phyloP scores from a whole-genome alignment of 2,113 vertebrate genomes.

The Lontra canadensis region DNA sequence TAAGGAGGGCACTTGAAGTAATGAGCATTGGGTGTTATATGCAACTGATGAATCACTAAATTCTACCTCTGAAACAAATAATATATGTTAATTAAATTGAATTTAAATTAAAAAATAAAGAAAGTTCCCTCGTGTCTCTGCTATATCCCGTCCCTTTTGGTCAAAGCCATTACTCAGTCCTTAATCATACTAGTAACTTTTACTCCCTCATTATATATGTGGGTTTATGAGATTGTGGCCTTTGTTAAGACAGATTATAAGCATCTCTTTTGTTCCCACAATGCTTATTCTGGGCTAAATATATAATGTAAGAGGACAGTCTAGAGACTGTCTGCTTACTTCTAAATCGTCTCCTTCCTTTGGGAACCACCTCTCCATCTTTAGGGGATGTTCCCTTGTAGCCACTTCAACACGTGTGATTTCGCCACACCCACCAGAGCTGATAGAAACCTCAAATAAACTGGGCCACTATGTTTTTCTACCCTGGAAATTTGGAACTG shows the following conservation, averaged over 20 bases:
- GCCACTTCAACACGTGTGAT: too few relatives aligned
- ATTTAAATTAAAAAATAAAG: background rate
- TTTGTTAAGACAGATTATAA: background rate
- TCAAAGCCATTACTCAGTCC: background rate
- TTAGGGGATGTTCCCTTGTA: background rate
- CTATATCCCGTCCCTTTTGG: background rate
- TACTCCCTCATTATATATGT: background rate
- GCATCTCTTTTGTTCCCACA: background rate
- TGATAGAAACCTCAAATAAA: background rate
- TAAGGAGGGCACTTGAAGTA: background rate
- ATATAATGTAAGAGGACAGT: background rate
- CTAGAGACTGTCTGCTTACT: background rate
- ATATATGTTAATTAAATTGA: background rate
- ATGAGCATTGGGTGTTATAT: background rate
- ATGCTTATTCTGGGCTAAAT: background rate
- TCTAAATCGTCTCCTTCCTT: background rate
- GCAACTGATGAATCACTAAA: background rate
- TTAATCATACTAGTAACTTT: background rate
- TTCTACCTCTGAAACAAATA: background rate
- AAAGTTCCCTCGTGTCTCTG: background rate
- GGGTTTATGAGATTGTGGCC: background rate
- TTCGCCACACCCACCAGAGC: background rate
- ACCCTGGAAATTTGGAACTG: background rate
- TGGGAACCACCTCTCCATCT: background rate
- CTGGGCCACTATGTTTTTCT: background rate